Conservation (phyloP, 2,888 invertebrate genomes). For the Agrotis clavis region DNA sequence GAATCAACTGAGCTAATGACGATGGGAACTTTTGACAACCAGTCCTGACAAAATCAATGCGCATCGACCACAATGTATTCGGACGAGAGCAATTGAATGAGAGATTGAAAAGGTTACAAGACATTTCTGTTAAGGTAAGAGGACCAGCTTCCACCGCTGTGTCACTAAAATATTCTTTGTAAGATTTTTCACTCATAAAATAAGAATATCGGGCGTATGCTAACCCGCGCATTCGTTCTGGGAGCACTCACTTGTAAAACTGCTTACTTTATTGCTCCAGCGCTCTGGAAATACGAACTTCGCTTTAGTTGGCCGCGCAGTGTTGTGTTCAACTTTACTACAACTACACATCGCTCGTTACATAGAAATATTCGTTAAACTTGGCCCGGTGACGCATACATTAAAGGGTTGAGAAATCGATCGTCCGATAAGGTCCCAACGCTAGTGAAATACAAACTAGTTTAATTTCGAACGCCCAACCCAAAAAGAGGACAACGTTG, state of each 20-base stretch:
- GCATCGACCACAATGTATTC: conserved; percentile 60
- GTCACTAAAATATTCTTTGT: conserved; percentile 72
- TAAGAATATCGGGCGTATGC: conserved; percentile 82
- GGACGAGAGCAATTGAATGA: conserved; percentile 65
- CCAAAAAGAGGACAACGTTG: conserved; percentile 83
- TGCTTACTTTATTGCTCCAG: conserved; percentile 85
- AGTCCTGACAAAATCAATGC: conserved; percentile 73
- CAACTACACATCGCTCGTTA: conserved; percentile 72
- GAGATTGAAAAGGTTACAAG: conserved; percentile 58
- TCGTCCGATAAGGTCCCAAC: conserved; percentile 84
- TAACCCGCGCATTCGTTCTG: conserved; percentile 82
- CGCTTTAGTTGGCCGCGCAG: conserved; percentile 76
- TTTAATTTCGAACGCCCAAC: conserved; percentile 82
- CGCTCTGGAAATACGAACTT: conserved; percentile 81
- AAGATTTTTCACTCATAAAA: conserved; percentile 83
- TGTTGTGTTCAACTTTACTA: conserved; percentile 71
- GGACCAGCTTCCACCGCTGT: conserved; percentile 53
- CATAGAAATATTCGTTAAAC: conserved; percentile 78
- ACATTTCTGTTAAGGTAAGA: conserved; percentile 52
- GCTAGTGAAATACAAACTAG: conserved; percentile 86
- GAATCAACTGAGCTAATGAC: conserved; percentile 83
- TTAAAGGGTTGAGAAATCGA: conserved; percentile 88
- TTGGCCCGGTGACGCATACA: conserved; percentile 83
- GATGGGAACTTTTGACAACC: conserved; percentile 81
- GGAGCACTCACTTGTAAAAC: conserved; percentile 86